Evolutionary conservation across 1,140 invertebrate species (phyloP), one percentile per base, ranked within the genome.

Genomic region (Schmidtea mediterranea): DNA sequence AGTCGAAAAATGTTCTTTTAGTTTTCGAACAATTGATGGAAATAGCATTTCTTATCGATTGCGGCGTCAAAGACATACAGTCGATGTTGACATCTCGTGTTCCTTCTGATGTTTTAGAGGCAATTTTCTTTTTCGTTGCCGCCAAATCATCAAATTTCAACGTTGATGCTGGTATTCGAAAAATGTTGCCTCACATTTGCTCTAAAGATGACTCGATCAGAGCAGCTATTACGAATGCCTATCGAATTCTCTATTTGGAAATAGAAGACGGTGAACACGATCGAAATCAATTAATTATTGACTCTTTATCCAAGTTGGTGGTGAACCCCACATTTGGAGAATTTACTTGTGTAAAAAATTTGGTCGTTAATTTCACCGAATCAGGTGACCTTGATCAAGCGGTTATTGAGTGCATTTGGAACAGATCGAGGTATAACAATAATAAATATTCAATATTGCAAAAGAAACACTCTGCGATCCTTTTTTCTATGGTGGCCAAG

Each of bases 121-220:
- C 81, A 0, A 76, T 83, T 38, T 74, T 79, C 45, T 79, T 86
- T 58, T 78, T 86, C 52, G 78, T 78, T 0, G 74, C 74, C 0
- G 77, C 77, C 2, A 43, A 49, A 18, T 13, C 39, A 13, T 74
- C 78, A 10, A 71, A 76, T 55, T 54, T 63, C 21, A 78, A 77
- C 10, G 13, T 21, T 9, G 15, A 46, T 13, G 5, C 38, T 18
- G 13, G n/a, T 10, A 72, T 84, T 21, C 69, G 73, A 13, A 71
- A 75, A 55, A 82, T 83, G 72, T 60, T 86, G 41, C 67, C 73
- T 43, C 70, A 84, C 51, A 73, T 81, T 1, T 78, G 75, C 71
- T 75, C 73, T 39, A 73, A 66, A 55, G 78, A 74, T 67, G 58
- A 67, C 60, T 63, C 61, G 67, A 69, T 74, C 49, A 73, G 67